These are phyloP conservation scores for Choristoneura rosaceana DNA, from an alignment of 2,888 invertebrate species.

Conservation along the genomic window DNA sequence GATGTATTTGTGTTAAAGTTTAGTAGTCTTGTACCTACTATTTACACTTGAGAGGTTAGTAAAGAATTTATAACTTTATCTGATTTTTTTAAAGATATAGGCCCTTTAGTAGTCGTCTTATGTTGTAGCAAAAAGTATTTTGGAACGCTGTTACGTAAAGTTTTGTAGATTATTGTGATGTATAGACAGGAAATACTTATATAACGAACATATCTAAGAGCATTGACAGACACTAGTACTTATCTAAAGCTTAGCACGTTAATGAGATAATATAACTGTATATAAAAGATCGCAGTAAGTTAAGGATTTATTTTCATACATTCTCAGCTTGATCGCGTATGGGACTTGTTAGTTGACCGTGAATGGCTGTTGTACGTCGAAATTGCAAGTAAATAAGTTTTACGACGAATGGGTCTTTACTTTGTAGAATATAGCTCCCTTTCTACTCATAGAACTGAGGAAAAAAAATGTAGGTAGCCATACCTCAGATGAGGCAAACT, in stretches of 20 bases:
- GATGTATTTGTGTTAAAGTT: constrained; percentile 26
- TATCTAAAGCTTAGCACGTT: constrained; percentile 4
- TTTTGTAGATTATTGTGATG: constrained; percentile 5
- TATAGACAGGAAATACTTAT: neutral
- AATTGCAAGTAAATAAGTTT: constrained; percentile 61
- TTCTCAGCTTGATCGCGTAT: constrained; percentile 48
- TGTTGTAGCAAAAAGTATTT: neutral
- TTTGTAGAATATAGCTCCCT: neutral
- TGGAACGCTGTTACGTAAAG: neutral
- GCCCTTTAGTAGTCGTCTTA: neutral
- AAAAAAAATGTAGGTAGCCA: too few species aligned
- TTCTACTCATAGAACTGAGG: neutral
- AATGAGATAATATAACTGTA: constrained; percentile 11
- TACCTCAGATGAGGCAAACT: too few species aligned
- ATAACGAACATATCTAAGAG: constrained; percentile 6
- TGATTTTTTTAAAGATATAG: neutral
- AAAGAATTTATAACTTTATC: neutral
- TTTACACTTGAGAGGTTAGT: constrained; percentile 8
- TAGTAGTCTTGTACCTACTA: neutral
- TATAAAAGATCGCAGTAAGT: constrained; percentile 46
- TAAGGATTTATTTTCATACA: constrained; percentile 46
- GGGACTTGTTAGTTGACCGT: constrained; percentile 46
- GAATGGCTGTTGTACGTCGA: constrained; percentile 56
- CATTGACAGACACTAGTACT: constrained; percentile 10
- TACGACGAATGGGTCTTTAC: constrained; percentile 51